A percentile compares a stretch with the other conserved stretches of the same genome.
Conservation (phyloP, 92 coral and sea anemone species). For the Phenganax stokvisi region DNA sequence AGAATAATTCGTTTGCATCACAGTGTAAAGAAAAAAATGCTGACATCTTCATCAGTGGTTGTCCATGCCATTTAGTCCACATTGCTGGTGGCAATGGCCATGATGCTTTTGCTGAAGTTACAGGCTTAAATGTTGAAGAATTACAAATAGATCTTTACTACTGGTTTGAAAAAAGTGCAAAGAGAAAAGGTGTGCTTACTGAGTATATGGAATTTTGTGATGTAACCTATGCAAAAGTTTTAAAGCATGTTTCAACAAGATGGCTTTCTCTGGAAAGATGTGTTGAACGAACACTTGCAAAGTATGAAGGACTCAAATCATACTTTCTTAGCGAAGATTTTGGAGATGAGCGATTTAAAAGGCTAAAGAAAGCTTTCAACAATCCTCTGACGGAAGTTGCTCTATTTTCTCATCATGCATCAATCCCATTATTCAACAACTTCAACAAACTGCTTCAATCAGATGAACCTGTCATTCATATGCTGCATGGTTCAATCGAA, state of each 20-base stretch:
- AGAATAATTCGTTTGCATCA: no score
- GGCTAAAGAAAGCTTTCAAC: no score
- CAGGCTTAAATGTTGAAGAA: constrained; percentile 35
- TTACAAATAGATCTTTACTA: constrained; percentile 34
- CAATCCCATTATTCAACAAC: no score
- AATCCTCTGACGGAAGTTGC: no score
- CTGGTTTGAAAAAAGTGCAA: constrained; percentile 32
- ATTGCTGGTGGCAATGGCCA: constrained; percentile 39
- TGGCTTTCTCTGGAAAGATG: constrained; percentile 29
- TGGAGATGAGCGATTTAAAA: no score
- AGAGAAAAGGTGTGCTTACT: constrained; percentile 26
- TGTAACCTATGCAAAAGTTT: constrained; percentile 24
- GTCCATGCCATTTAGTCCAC: constrained; percentile 17
- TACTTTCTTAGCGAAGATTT: constrained; percentile 41
- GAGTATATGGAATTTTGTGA: constrained; percentile 45
- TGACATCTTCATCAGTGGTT: no score
- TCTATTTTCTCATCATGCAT: no score
- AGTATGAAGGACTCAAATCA: constrained; percentile 28
- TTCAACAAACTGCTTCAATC: no score
- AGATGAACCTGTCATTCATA: no score
- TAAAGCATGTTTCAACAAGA: background rate
- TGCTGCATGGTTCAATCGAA: background rate
- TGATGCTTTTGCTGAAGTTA: constrained; percentile 34
- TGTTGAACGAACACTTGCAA: constrained; percentile 26
- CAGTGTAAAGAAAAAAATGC: no score